Base-by-base conservation (phyloP, 2,888 invertebrate genomes). In the Venusia cambrica region DNA sequence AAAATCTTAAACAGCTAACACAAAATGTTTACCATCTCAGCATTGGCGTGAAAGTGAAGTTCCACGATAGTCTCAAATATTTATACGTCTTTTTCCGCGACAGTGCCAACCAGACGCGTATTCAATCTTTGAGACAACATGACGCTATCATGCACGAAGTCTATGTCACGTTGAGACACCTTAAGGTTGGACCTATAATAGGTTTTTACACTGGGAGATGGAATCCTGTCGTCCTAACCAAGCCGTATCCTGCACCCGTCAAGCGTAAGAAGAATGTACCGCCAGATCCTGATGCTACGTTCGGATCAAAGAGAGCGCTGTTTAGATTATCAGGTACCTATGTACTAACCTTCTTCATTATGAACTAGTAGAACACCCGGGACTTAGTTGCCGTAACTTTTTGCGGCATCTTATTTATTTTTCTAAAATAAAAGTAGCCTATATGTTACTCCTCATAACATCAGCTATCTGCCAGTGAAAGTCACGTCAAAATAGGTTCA, bases 151-250 rank as follows among this genome's bases (percentile, higher is more conserved):
- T 83, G 10, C 50, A 45, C 1, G 68, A 76, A 2, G 61, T 75
- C 0, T 64, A 66, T 21, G 42, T 39, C 0, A 52, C 52, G 0
- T 50, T 72, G 0, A 51, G 53, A 0, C 45, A 57, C 15, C 8
- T 55, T 2, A 57, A 60, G 2, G 7, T 39, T 0, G 73, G 70
- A 0, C 62, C 73, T 0, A 37, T 80, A 0, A 6, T 79, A 0
- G 75, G 62, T 0, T 73, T 73, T 43, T 83, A 83, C 31, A 80
- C 81, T 0, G 83, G 81, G 0, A 79, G 64, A 31, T 2, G 26
- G 0, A 83, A 81, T 32, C 70, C 75, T 0, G 43, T 73, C 0
- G 14, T 29, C 0, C 21, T 63, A 0, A 42, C 60, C 0, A 57
- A 53, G 4, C 2, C 55, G 1, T 46, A 46, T 2, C 51, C 50